Evolutionary conservation across 37 sponge, comb jelly and placozoan species (phyloP), one percentile per base, ranked within the genome.

Genomic region (Spongia lamella): DNA sequence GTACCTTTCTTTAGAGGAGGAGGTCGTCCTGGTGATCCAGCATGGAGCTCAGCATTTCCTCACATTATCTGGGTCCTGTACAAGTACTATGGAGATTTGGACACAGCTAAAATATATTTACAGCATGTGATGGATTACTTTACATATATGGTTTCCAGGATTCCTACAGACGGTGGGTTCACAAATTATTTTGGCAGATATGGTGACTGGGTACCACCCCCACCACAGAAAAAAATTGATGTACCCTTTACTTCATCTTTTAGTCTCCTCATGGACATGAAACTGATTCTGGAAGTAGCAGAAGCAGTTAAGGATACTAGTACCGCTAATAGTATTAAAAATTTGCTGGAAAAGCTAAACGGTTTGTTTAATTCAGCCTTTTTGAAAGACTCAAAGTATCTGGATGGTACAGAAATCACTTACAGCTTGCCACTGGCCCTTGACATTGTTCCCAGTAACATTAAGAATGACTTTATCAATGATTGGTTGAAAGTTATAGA

Each of bases 201-300:
- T 69, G 89, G 89, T 58, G 89, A 88, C 59, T 88, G 89, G 89
- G 79, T 79, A 39, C 79, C 84, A 3, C 89, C 88, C 51, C 88
- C 88, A 2, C 88, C 82, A 22, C 27, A 67, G 43, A 55, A 70
- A 4, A 78, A 72, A 39, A 74, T 88, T 9, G 38, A 16, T 26
- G 26, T 21, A 9, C 63, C 51, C 61, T 77, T 83, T 38, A 35
- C 84, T 4, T 83, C 84, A 17, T 79, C 89, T 0, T 88, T 88
- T 66, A 83, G 79, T 56, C 29, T 74, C 43, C 71, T 82, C 11
- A 25, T 63, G 20, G 83, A 72, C 35, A 61, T 88, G 29, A 51
- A 70, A 21, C 79, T 83, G 56, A 56, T 56, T 4, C 19, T 20
- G 27, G 80, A 86, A 60, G 36, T 86, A 20, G 80, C 86, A 33